Conservation (phyloP, 1,140 invertebrate species). For the Doryteuthis pealeii region DNA sequence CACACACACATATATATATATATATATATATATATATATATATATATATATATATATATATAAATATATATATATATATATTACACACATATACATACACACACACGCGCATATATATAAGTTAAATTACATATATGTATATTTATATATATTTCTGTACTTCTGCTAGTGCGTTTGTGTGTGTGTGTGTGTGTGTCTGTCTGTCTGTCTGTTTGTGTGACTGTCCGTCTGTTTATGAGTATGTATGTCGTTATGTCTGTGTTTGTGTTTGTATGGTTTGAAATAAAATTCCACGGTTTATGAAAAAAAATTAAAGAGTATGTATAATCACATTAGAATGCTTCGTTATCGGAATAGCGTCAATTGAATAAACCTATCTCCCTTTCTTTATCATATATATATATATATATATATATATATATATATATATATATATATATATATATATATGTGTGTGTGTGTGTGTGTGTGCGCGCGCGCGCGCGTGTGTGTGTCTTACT, state of each 20-base stretch:
- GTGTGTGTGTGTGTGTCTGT: not conserved
- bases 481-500: no score
- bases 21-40: constrained; percentile 4
- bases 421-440: no score
- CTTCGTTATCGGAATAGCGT: no score
- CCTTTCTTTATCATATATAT: no score
- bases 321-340: no score
- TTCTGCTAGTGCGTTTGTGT: not conserved
- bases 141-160: not conserved
- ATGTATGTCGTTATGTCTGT: not conserved
- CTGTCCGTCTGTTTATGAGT: not conserved
- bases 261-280: not conserved
- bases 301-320: no score
- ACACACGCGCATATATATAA: not conserved
- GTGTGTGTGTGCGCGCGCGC: no score
- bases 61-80: not conserved
- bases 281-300: no score
- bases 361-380: no score
- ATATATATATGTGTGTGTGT: no score
- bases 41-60: not conserved
- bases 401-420: no score
- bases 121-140: not conserved
- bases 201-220: not conserved
- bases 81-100: not conserved
- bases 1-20: not conserved